These are phyloP conservation scores for Candidula unifasciata DNA, from an alignment of 2,888 invertebrate genomes.

Conservation along the genomic window DNA sequence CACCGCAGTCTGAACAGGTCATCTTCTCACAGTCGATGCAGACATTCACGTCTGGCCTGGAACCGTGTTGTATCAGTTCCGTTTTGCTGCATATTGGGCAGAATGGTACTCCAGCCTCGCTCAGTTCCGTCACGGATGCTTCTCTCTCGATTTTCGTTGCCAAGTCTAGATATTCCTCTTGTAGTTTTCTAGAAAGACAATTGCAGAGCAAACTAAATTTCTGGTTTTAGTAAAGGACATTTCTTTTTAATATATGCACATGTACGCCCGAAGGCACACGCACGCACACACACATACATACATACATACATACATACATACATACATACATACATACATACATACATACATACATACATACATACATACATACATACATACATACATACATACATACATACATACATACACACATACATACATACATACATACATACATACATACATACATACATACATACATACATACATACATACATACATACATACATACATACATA, in stretches of 20 bases:
- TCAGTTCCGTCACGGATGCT: constrained; percentile 60
- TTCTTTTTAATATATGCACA: neutral
- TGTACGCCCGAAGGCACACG: neutral
- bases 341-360: neutral
- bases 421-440: neutral
- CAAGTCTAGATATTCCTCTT: constrained; percentile 69
- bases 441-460: neutral
- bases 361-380: neutral
- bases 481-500: neutral
- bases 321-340: neutral
- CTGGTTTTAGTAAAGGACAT: neutral
- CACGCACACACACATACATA: too few species aligned
- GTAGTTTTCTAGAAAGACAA: constrained; percentile 64
- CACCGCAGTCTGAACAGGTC: constrained; percentile 72
- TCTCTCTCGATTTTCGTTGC: constrained; percentile 65
- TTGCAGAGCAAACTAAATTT: neutral
- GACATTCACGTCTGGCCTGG: constrained; percentile 66
- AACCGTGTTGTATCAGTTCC: constrained; percentile 57
- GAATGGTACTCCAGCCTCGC: constrained; percentile 60
- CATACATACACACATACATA: neutral
- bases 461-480: neutral
- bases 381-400: neutral
- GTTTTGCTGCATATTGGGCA: constrained; percentile 71
- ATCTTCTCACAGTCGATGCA: constrained; percentile 74
- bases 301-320: too few species aligned